phyloP scores from a whole-genome alignment of 1,140 invertebrate genomes.

The Eriocheir sinensis region DNA sequence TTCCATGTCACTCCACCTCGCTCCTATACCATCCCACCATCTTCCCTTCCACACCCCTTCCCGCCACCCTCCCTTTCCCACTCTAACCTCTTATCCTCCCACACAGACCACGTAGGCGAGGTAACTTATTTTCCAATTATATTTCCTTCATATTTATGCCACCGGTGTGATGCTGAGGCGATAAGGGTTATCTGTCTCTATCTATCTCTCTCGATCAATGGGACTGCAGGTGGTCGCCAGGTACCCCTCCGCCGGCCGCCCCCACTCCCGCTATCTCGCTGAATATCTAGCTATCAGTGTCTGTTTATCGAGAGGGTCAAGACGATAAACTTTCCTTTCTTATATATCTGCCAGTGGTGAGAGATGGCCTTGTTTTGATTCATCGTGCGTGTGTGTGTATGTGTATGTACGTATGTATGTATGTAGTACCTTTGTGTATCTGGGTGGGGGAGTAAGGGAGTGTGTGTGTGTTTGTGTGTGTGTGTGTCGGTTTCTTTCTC shows the following conservation, averaged over 20 bases:
- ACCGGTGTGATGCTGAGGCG: background rate
- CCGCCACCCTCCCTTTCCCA: background rate
- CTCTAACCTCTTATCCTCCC: background rate
- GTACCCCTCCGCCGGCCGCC: background rate
- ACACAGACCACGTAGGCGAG: background rate
- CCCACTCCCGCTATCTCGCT: background rate
- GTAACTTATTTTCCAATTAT: slow-evolving; percentile 26
- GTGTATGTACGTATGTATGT: slow-evolving; percentile 8
- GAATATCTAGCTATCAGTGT: slow-evolving; percentile 6
- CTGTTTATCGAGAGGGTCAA: background rate
- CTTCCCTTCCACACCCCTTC: background rate
- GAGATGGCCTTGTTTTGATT: slow-evolving; percentile 3
- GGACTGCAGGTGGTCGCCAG: background rate
- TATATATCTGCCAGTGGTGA: background rate
- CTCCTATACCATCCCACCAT: background rate
- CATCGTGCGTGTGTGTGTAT: background rate
- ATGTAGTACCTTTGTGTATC: background rate
- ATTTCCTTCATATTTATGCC: slow-evolving; percentile 25
- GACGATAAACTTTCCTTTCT: slow-evolving; percentile 24
- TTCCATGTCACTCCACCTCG: background rate
- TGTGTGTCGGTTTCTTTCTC: too few relatives aligned
- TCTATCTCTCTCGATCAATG: background rate
- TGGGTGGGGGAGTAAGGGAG: background rate
- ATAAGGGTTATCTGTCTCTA: slow-evolving; percentile 15
- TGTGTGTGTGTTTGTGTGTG: background rate